Evolutionary conservation across 2,113 vertebrate species (phyloP), one percentile per base, ranked within the genome.

Genomic region (Paradisaea rubra): DNA sequence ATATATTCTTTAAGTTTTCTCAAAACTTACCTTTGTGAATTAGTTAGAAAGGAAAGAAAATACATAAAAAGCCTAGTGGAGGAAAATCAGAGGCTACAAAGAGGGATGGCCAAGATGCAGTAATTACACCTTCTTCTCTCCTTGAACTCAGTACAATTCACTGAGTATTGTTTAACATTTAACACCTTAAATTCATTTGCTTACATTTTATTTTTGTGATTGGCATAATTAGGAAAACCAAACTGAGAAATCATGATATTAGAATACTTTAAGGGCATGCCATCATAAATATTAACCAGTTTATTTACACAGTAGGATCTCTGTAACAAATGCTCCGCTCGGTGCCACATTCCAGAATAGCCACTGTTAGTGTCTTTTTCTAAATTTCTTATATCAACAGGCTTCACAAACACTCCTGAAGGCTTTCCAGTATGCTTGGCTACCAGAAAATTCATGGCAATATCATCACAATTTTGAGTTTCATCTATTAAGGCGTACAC

Each of bases 231-330:
- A 59, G 99, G 99, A 95, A 99, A 99, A 87, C 99, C 99, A 95
- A 99, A 99, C 97, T 99, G 99, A 66, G 98, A 98, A 94, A 99
- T 98, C 99, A 99, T 99, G 77, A 99, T 97, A 97, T 99, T 99
- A 92, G 99, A 99, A 92, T 99, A 99, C 90, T 96, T 97, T 94
- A 99, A 98, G 25, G 99, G 99, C 99, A 99, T 99, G 97, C 95
- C 79, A 31, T 98, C 97, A 71, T 99, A 99, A 96, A 99, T 99
- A 79, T 96, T 96, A 54, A 97, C 97, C 71, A 99, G 97, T 95
- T 97, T 98, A 97, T 99, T 99, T 64, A 99, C 96, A 95, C 99
- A 99, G 91, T 98, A 98, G 15, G 99, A 99, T 77, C 99, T 98
- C 97, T 99, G 99, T 68, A 99, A 98, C 76, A 99, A 97, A 96